A percentile compares a stretch with the other conserved stretches of the same genome.
Evolutionary conservation across 1,140 invertebrate genomes (phyloP).

Genomic region (Pogonus chalceus): DNA sequence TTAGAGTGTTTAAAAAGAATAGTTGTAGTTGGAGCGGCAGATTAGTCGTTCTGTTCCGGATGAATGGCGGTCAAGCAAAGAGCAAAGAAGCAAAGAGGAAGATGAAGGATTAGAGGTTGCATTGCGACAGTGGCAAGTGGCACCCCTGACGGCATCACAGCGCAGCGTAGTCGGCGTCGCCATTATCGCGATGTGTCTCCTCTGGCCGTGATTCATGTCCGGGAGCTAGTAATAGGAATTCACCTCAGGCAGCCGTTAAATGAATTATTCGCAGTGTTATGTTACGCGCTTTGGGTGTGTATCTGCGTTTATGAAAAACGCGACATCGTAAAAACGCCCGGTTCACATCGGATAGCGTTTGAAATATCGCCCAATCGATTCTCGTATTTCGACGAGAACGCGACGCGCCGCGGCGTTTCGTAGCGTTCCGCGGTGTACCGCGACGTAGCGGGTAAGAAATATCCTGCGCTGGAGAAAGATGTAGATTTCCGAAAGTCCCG

Average conservation of each 20-base stretch:
- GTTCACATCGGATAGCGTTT: constrained; percentile 7
- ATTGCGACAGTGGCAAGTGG: not conserved
- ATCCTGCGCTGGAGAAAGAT: too few species aligned
- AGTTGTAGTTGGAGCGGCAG: too few species aligned
- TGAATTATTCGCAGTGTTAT: constrained; percentile 4
- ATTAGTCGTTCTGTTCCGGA: not conserved
- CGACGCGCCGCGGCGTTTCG: too few species aligned
- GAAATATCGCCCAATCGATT: constrained; percentile 3
- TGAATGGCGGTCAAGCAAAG: not conserved
- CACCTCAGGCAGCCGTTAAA: constrained; percentile 1
- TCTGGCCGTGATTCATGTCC: not conserved
- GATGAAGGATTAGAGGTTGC: not conserved
- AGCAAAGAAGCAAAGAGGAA: too few species aligned
- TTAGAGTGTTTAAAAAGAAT: too few species aligned
- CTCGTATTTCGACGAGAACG: not conserved
- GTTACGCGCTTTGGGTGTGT: constrained; percentile 1
- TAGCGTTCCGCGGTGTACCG: too few species aligned
- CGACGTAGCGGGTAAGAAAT: too few species aligned
- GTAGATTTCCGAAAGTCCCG: not conserved
- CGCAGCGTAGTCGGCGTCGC: not conserved
- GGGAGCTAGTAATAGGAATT: constrained; percentile 1
- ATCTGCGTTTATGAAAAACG: constrained; percentile 7
- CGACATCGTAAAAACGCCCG: constrained; percentile 5
- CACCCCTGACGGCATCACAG: too few species aligned
- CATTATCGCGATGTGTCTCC: constrained; percentile 2